Conservation (phyloP, 2,797 vertebrate genomes). For the Octomys mimax region DNA sequence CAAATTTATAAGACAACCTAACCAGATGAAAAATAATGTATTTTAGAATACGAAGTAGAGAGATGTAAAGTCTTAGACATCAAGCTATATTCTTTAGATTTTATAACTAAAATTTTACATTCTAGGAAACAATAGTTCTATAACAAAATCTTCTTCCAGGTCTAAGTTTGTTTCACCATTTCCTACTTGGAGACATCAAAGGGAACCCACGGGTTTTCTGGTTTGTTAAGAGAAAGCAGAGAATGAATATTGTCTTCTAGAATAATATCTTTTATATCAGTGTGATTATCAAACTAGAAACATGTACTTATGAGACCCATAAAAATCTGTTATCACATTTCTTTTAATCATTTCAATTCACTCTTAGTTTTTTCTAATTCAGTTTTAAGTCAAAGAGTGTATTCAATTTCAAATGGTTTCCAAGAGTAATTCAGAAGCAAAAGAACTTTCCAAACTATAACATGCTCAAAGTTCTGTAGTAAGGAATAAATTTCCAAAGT, state of each 20-base stretch:
- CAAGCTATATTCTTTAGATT: not conserved
- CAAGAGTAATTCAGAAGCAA: constrained; percentile 65
- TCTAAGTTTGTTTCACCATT: constrained; percentile 16
- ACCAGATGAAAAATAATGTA: constrained; percentile 7
- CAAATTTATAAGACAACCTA: not conserved
- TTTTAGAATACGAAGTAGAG: not conserved
- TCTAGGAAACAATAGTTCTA: not conserved
- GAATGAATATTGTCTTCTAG: not conserved
- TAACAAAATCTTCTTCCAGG: not conserved
- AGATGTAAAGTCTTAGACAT: constrained; percentile 31
- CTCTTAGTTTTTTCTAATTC: constrained; percentile 52
- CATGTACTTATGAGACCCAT: constrained; percentile 15
- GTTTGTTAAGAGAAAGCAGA: constrained; percentile 30
- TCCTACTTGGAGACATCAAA: not conserved
- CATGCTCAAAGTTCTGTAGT: constrained; percentile 16
- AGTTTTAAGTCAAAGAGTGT: constrained; percentile 61
- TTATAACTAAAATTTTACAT: constrained; percentile 6
- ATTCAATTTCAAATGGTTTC: constrained; percentile 72
- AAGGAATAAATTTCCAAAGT: constrained; percentile 10
- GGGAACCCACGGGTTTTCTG: not conserved
- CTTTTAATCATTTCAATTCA: constrained; percentile 70
- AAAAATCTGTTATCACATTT: constrained; percentile 54
- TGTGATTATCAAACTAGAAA: constrained; percentile 46
- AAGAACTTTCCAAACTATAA: not conserved
- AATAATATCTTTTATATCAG: constrained; percentile 26